Base-by-base conservation (phyloP, 1,140 invertebrate species). In the Tetramorium parvispinum region DNA sequence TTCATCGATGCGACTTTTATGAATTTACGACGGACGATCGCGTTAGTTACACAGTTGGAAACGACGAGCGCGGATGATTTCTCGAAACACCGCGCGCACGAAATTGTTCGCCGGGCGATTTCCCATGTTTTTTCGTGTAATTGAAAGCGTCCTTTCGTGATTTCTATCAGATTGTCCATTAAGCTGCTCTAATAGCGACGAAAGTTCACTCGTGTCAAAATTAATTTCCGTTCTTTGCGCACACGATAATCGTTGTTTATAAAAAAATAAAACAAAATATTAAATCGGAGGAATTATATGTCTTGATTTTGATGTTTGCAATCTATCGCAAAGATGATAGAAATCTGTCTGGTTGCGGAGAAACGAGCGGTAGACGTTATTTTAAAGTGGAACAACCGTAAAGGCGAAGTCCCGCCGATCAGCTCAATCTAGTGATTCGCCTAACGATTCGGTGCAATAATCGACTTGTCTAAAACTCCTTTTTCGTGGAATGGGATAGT, bases 21-120 rank as follows among this genome's bases (percentile, higher is more conserved):
- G 77, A 81, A 81, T 81, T 81, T 81, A 70, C 46, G 77, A 81
- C 21, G 27, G n/a, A 70, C 77, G 77, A 70, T 24, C 63, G 46
- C 63, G 46, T 70, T 78, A 43, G 57, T 65, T 49, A 24, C 63
- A 53, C 77, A 55, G 63, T 68, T 81, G 63, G 46, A 53, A 70
- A 37, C 32, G 46, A 7, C 46, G 27, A 6, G 43, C 43, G 46
- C 61, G 43, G 43, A 57, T 40, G 32, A 79, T 68, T 79, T 79
- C 43, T 79, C 61, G 77, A 68, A 68, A 51, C 46, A 24, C 21
- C 18, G 63, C 27, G 24, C 77, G 61, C 21, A 43, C 40, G 24
- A 6, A 40, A 49, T 81, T 37, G n/a, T 40, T 18, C 32, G 16
- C n/a, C 7, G 24, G 7, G n/a, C 27, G 2, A 66, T 66, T 66